These are phyloP conservation scores for Jordanella pulchra DNA, from an alignment of 2,797 vertebrate species.

Conservation along the genomic window DNA sequence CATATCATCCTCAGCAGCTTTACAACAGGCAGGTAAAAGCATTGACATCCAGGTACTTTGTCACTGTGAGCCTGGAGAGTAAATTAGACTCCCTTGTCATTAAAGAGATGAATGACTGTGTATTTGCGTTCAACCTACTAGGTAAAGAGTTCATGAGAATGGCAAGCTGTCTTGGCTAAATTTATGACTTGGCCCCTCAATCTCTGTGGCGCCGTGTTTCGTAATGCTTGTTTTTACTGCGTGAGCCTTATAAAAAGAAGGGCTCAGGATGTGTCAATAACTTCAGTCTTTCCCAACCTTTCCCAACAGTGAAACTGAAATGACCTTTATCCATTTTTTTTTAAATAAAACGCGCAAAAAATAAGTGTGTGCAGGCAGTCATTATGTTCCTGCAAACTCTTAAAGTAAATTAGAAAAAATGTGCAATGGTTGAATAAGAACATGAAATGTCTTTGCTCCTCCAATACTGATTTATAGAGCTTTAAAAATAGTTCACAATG, in stretches of 20 bases:
- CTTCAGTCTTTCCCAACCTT: constrained; percentile 39
- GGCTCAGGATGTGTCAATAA: constrained; percentile 49
- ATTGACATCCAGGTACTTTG: constrained; percentile 24
- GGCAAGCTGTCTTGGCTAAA: constrained; percentile 62
- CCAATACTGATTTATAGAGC: constrained; percentile 2
- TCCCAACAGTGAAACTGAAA: constrained; percentile 6
- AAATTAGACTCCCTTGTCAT: constrained; percentile 27
- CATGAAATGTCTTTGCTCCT: not conserved
- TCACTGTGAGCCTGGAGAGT: constrained; percentile 33
- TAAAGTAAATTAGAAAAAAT: not conserved
- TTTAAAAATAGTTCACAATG: constrained; percentile 27
- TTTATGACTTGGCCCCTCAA: constrained; percentile 68
- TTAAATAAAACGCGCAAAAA: not conserved
- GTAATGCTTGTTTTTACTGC: constrained; percentile 64
- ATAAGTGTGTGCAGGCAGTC: not conserved
- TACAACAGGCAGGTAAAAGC: constrained; percentile 13
- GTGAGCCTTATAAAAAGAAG: constrained; percentile 47
- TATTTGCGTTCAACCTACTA: constrained; percentile 60
- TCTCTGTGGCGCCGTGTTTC: constrained; percentile 64
- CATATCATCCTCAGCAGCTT: constrained; percentile 4
- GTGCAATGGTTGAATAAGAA: not conserved
- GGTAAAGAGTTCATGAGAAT: constrained; percentile 78
- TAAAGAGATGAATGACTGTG: constrained; percentile 57
- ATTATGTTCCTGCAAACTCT: constrained; percentile 2
- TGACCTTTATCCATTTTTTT: not conserved